Percentiles rank a stretch among this genome's conserved stretches.
phyloP scores from a whole-genome alignment of 1,140 invertebrate genomes.

The Hypsibius dujardini region DNA sequence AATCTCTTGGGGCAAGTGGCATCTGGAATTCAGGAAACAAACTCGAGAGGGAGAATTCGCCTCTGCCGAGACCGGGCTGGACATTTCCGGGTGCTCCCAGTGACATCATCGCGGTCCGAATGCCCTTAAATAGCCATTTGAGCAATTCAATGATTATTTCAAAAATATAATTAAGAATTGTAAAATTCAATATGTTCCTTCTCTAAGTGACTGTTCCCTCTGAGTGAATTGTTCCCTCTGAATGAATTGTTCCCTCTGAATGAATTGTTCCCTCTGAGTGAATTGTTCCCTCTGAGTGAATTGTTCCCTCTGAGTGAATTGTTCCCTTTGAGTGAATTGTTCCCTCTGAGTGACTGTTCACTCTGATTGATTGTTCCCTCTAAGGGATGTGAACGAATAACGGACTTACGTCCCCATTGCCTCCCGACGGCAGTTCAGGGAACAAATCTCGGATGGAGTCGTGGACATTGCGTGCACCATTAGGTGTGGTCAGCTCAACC shows the following conservation, averaged over 20 bases:
- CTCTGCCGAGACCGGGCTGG: not conserved
- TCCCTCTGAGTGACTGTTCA: too few relatives aligned
- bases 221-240: too few relatives aligned
- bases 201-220: too few relatives aligned
- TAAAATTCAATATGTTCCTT: not conserved
- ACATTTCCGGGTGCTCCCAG: constrained; percentile 7
- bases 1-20: not conserved
- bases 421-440: not conserved
- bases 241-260: too few relatives aligned
- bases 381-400: not conserved
- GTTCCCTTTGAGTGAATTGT: too few relatives aligned
- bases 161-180: not conserved
- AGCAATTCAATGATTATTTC: not conserved
- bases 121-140: not conserved
- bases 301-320: too few relatives aligned
- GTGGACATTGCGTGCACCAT: not conserved
- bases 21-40: not conserved
- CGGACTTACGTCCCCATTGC: not conserved
- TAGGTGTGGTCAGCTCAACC: not conserved
- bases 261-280: too few relatives aligned
- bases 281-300: too few relatives aligned
- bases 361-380: too few relatives aligned
- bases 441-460: not conserved
- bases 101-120: not conserved
- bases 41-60: not conserved